Percentiles rank a stretch among this genome's conserved stretches.
Conservation (phyloP, 2,113 vertebrate genomes). For the Oreotragus oreotragus region DNA sequence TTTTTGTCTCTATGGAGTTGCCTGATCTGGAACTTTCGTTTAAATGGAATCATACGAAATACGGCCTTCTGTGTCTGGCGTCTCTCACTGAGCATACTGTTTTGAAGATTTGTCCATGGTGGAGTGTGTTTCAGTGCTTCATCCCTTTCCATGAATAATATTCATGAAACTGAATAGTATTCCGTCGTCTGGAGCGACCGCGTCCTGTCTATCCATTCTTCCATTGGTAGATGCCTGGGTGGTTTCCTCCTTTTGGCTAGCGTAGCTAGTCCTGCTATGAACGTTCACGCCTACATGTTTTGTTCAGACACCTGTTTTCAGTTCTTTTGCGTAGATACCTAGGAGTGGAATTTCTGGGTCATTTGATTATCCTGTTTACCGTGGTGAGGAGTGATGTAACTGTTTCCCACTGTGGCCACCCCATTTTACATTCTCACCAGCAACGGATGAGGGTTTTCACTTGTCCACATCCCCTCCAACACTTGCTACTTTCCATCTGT, state of each 20-base stretch:
- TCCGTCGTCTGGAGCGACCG: accelerated
- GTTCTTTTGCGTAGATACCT: not conserved
- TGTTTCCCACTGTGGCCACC: too few species aligned
- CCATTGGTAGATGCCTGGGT: accelerated
- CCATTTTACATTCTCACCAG: not conserved
- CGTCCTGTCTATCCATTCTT: accelerated
- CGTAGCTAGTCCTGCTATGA: accelerated
- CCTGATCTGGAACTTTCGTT: not conserved
- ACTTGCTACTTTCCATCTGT: not conserved
- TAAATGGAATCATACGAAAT: too few species aligned
- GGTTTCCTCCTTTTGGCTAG: not conserved
- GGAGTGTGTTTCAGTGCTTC: accelerated
- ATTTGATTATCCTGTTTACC: accelerated
- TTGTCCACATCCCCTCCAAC: not conserved
- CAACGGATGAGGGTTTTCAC: accelerated
- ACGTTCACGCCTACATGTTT: accelerated
- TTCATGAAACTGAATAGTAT: too few species aligned
- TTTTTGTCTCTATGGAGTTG: not conserved
- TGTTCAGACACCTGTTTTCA: not conserved
- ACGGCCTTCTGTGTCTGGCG: not conserved
- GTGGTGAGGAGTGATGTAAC: not conserved
- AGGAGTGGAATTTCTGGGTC: not conserved
- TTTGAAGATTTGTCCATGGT: not conserved
- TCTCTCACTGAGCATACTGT: not conserved
- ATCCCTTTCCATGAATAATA: not conserved